A percentile compares a stretch with the other conserved stretches of the same genome.
These are phyloP conservation scores for Calameuta filiformis DNA, from an alignment of 2,888 invertebrate genomes.

Conservation along the genomic window DNA sequence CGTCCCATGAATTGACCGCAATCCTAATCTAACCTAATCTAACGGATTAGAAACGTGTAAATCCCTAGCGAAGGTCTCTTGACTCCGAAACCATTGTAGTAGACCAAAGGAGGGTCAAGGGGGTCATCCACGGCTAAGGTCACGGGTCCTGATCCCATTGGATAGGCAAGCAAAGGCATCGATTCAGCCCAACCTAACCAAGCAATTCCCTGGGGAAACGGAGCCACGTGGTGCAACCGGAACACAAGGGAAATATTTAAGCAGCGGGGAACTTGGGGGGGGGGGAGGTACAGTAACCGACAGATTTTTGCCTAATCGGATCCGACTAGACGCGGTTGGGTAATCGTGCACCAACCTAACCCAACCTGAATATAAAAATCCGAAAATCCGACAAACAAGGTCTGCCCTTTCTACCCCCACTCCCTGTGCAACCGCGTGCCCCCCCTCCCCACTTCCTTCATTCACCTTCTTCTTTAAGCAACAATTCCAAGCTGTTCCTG, in stretches of 20 bases:
- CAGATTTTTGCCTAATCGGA: constrained; percentile 55
- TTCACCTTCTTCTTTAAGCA: background rate
- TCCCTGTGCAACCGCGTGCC: background rate
- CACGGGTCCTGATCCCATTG: background rate
- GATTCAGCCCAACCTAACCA: background rate
- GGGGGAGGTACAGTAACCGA: background rate
- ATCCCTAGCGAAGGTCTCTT: constrained; percentile 48
- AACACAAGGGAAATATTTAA: background rate
- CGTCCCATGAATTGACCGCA: background rate
- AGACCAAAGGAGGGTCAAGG: background rate
- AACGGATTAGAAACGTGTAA: constrained; percentile 37
- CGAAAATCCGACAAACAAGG: background rate
- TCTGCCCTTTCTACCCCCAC: background rate
- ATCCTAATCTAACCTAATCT: constrained; percentile 33
- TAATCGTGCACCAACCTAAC: constrained; percentile 33
- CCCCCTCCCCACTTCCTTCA: background rate
- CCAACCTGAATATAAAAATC: background rate
- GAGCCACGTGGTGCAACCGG: background rate
- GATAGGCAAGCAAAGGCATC: background rate
- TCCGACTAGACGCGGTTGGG: constrained; percentile 41
- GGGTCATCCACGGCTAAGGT: background rate
- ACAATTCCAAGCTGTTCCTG: background rate
- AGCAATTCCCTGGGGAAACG: background rate
- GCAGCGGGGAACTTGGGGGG: constrained; percentile 22
- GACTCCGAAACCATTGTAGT: constrained; percentile 53